Evolutionary conservation across 2,888 invertebrate genomes (phyloP), one percentile per base, ranked within the genome.

Genomic region (Caenorhabditis macrosperma): DNA sequence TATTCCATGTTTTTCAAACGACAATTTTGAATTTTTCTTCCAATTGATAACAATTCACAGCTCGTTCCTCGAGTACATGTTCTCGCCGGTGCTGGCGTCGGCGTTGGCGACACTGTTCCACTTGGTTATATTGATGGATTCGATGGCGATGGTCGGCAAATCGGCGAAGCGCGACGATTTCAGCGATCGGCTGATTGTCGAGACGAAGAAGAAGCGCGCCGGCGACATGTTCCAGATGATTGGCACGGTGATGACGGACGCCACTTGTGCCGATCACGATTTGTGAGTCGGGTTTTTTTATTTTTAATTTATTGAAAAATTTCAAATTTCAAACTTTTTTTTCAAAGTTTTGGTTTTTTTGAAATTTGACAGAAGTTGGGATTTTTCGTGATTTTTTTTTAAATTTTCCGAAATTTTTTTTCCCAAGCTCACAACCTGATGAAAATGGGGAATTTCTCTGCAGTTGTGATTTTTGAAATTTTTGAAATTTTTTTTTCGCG

Each of bases 221-320:
- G 17, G 20, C 6, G 72, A 64, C 17, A 4, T 74, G 59, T 64
- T 50, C 24, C 9, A 30, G 50, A 50, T 74, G 64, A 54, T 72
- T 17, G 38, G 33, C 20, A 35, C 28, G 17, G 35, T 60, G 28
- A 69, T 69, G n/a, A 3, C 63, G 10, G 63, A 63, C 20, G 35
- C 66, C 48, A 30, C 35, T 7, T 46, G 24, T 24, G 59, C 30
- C 33, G 48, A 64, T n/a, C 38, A 28, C 9, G 74, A 74, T 15
- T 6, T 63, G 55, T 71, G 22, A 44, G 68, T 69, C 9, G 7
- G 7, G 48, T 12, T 48, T 48, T 48, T 46, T 17, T 20, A 46
- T 15, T 6, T 3, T 15, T 3, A 38, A 38, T 15, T 15, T 3
- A 5, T 33, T 33, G 5, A 33, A 9, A 9, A 33, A 33, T 33